A percentile compares a stretch with the other conserved stretches of the same genome.
Conservation (phyloP, 2,113 vertebrate species). For the Malaclemys terrapin region DNA sequence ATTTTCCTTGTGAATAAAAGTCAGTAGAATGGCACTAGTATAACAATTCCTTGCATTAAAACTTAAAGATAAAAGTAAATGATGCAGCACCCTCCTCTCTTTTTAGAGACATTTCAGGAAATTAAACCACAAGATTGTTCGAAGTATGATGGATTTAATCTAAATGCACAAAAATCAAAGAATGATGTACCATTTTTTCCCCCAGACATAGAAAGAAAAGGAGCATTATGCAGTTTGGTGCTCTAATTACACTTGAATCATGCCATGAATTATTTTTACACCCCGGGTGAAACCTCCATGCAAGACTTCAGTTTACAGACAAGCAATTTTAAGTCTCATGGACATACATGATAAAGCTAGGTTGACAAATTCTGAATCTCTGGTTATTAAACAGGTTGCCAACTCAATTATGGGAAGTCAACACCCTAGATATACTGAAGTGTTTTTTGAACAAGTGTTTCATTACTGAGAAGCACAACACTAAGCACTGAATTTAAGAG, state of each 20-base stretch:
- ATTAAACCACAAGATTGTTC: conserved; percentile 43
- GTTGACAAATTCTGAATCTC: neutral
- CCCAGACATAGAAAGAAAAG: conserved; percentile 13
- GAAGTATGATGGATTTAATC: conserved; percentile 66
- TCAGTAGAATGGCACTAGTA: accelerated
- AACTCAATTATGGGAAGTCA: accelerated
- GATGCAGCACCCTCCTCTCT: neutral
- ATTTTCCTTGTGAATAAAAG: neutral
- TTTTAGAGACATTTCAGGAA: conserved; percentile 10
- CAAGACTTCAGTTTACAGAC: conserved; percentile 45
- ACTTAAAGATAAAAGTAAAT: neutral
- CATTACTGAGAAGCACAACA: accelerated
- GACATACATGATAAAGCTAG: neutral
- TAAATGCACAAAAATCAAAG: conserved; percentile 8
- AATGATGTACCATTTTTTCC: neutral
- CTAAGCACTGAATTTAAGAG: accelerated
- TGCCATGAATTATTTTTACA: conserved; percentile 4
- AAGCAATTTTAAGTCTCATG: neutral
- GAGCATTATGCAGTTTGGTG: neutral
- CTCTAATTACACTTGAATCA: neutral
- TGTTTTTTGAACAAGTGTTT: neutral
- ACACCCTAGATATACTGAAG: accelerated
- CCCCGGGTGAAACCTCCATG: conserved; percentile 16
- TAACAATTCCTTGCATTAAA: accelerated
- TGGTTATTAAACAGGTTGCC: neutral